A percentile compares a stretch with the other conserved stretches of the same genome.
These are phyloP conservation scores for Phoebastria nigripes DNA, from an alignment of 2,797 vertebrate species.

Conservation along the genomic window DNA sequence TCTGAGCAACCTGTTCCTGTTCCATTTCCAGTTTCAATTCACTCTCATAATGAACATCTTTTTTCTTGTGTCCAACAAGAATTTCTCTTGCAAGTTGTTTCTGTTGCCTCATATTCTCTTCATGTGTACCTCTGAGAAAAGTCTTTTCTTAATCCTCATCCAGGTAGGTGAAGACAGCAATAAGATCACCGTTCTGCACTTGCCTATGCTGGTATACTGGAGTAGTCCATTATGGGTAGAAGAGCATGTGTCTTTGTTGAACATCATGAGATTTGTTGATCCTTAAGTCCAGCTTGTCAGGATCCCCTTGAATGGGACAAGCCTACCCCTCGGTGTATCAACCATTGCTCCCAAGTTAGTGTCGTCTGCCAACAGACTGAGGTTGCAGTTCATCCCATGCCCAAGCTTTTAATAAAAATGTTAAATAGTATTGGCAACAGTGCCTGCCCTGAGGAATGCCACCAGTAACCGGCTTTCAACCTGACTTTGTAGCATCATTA, in stretches of 20 bases:
- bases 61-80: not conserved
- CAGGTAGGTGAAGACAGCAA: not conserved
- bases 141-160: not conserved
- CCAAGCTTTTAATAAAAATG: not conserved
- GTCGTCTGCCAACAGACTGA: not conserved
- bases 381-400: not conserved
- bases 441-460: not conserved
- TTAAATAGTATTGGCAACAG: not conserved
- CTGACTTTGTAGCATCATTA: not conserved
- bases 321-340: accelerated
- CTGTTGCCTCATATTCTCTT: not conserved
- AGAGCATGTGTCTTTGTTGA: not conserved
- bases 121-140: not conserved
- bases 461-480: not conserved
- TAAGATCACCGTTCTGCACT: not conserved
- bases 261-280: not conserved
- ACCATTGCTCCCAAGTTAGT: not conserved
- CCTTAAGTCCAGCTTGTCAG: not conserved
- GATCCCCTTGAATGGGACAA: not conserved
- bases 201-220: not conserved
- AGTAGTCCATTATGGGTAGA: not conserved
- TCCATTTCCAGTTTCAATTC: not conserved
- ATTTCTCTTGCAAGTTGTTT: not conserved
- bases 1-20: not conserved
- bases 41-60: not conserved